Evolutionary conservation across 2,113 vertebrate species (phyloP), one percentile per base, ranked within the genome.

Genomic region (Albula glossodonta): DNA sequence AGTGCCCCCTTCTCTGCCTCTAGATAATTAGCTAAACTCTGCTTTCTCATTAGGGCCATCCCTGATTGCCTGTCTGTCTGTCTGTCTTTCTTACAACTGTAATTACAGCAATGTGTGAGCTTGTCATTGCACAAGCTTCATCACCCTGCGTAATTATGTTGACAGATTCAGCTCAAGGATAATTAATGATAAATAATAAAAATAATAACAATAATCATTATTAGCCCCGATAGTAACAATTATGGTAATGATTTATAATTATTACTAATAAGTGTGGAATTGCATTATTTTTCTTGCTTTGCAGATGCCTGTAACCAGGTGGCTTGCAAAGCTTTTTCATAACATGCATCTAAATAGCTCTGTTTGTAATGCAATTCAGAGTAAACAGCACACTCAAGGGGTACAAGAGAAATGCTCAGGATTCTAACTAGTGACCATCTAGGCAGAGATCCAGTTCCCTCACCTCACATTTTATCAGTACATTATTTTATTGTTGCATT

Each of bases 171-270:
- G 3, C 25, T 41, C 22, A 31, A 49, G 78, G 77, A 51, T 85
- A 78, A 85, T 78, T 31, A n/a, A 48, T 12, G 15, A 57, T 50
- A 50, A 74, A 63, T 80, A 83, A 66, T 51, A 19, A 66, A 19
- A 80, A 80, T 80, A 85, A 80, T 60, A 63, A 31, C 53, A 53
- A 17, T 60, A 63, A 51, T 66, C 53, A 85, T 85, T 80, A 85
- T 79, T 50, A 48, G 70, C 70, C n/a, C n/a, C 70, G 25, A 74
- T 74, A 31, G 70, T 74, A 31, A 74, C 70, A 74, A 74, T 74
- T 74, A 74, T 74, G 70, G 1, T 74, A 74, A 74, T 31, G n/a
- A 74, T 74, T 74, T 22, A 31, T 74, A 74, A 74, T 74, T 22
- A 74, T 74, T 74, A 74, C 31, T 74, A 25, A n/a, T 11, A 19